Conservation (phyloP, 2,113 vertebrate species). For the Meriones unguiculatus region DNA sequence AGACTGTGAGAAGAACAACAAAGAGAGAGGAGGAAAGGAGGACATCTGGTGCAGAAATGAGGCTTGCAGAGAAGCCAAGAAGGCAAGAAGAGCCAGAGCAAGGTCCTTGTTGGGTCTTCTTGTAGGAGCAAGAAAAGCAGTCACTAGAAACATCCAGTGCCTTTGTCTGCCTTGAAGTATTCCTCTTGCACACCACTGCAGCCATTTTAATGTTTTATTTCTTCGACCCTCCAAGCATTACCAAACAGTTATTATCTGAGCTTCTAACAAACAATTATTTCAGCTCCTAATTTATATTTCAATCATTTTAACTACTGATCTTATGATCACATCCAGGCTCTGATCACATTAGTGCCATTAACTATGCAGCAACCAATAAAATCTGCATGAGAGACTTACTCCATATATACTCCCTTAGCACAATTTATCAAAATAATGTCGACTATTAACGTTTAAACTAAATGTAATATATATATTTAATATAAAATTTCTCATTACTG, state of each 20-base stretch:
- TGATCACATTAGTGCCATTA: slow-evolving; percentile 85
- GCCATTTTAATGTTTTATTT: slow-evolving; percentile 81
- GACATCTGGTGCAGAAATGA: neutral
- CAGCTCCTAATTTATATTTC: slow-evolving; percentile 84
- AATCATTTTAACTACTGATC: slow-evolving; percentile 85
- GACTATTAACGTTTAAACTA: slow-evolving; percentile 85
- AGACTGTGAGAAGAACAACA: neutral
- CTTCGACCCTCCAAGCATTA: slow-evolving; percentile 75
- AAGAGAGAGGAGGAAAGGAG: neutral
- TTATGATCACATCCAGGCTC: slow-evolving; percentile 82
- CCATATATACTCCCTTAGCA: slow-evolving; percentile 80
- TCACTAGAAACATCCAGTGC: neutral
- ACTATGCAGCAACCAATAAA: slow-evolving; percentile 86
- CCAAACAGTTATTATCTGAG: slow-evolving; percentile 84
- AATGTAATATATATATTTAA: slow-evolving; percentile 86
- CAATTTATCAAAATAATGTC: slow-evolving; percentile 85
- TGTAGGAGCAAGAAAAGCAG: neutral
- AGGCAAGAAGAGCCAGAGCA: neutral
- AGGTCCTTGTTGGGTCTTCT: neutral
- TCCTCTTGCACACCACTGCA: slow-evolving; percentile 42
- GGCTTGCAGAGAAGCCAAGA: neutral
- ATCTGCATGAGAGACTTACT: slow-evolving; percentile 83
- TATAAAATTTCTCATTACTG: slow-evolving; percentile 85
- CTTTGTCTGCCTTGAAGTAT: slow-evolving; percentile 74
- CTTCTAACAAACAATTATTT: slow-evolving; percentile 84